Conservation (phyloP, 2,113 vertebrate genomes). For the Chelonoidis abingdonii region DNA sequence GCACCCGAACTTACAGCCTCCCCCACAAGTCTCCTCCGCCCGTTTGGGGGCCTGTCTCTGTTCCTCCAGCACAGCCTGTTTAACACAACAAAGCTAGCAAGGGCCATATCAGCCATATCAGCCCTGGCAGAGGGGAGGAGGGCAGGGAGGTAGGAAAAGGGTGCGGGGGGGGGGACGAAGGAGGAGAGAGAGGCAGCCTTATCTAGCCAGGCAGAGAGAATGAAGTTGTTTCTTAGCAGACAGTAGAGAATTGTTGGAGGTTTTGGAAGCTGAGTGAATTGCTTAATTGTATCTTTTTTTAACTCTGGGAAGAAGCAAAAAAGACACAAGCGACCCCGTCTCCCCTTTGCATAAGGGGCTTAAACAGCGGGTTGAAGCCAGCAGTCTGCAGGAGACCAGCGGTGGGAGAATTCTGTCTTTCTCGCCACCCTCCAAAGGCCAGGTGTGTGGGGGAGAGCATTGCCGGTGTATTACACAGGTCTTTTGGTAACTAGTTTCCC, state of each 20-base stretch:
- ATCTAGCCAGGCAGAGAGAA: conserved; percentile 35
- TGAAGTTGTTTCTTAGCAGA: conserved; percentile 10
- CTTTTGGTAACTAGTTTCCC: not conserved
- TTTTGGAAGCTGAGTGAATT: conserved; percentile 32
- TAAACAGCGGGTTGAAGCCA: not conserved
- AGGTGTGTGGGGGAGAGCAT: not conserved
- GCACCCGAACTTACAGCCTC: not conserved
- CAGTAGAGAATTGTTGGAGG: conserved; percentile 23
- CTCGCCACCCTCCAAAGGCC: rapidly evolving
- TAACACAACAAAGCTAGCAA: not conserved
- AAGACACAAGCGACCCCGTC: not conserved
- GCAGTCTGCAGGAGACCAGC: not conserved
- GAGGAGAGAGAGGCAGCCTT: not conserved
- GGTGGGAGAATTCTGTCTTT: not conserved
- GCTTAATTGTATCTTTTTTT: conserved; percentile 33
- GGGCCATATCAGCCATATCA: rapidly evolving
- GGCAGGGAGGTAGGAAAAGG: not conserved
- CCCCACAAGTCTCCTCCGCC: not conserved
- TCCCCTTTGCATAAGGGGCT: not conserved
- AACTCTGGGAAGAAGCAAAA: not conserved
- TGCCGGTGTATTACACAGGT: not conserved
- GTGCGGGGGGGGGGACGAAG: not conserved
- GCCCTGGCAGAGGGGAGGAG: not conserved
- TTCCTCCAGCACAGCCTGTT: not conserved
- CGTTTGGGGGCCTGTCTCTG: not conserved